Percentiles rank a stretch among this genome's conserved stretches.
These are phyloP conservation scores for Thamnaconus septentrionalis DNA, from an alignment of 2,113 vertebrate genomes.

Conservation along the genomic window DNA sequence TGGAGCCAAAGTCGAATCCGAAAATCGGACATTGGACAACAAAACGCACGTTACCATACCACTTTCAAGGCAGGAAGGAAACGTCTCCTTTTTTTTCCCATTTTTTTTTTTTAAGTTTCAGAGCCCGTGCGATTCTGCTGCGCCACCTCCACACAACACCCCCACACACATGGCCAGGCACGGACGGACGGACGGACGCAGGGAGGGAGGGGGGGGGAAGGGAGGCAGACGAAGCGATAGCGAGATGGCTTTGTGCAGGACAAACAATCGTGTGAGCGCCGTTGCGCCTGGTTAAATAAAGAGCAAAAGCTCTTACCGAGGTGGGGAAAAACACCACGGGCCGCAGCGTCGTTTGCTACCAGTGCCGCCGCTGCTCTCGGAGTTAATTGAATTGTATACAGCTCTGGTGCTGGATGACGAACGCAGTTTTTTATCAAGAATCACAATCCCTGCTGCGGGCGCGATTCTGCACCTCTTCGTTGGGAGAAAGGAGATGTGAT, in stretches of 20 bases:
- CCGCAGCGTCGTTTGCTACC: neutral
- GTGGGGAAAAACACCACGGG: constrained; percentile 19
- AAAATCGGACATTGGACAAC: constrained; percentile 12
- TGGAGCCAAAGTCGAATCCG: neutral
- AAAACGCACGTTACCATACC: constrained; percentile 28
- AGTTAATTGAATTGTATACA: constrained; percentile 37
- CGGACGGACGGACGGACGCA: constrained; percentile 32
- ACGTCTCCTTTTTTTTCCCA: constrained; percentile 26
- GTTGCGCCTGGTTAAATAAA: constrained; percentile 38
- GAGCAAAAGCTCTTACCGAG: constrained; percentile 12
- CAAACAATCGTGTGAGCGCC: constrained; percentile 46
- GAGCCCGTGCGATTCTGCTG: constrained; percentile 59
- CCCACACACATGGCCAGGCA: constrained; percentile 66
- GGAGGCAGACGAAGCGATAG: constrained; percentile 9
- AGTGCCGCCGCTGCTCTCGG: constrained; percentile 9
- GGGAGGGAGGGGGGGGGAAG: neutral
- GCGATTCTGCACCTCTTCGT: too few relatives aligned
- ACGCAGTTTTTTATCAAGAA: neutral
- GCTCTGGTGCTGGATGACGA: constrained; percentile 18
- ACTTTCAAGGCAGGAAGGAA: constrained; percentile 43
- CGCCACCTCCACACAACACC: constrained; percentile 69
- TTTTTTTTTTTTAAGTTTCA: constrained; percentile 17
- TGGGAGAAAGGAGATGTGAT: too few relatives aligned
- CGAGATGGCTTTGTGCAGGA: constrained; percentile 51
- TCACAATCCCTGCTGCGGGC: too few relatives aligned